phyloP scores from a whole-genome alignment of 2,888 invertebrate genomes.

The Caenorhabditis sp. region DNA sequence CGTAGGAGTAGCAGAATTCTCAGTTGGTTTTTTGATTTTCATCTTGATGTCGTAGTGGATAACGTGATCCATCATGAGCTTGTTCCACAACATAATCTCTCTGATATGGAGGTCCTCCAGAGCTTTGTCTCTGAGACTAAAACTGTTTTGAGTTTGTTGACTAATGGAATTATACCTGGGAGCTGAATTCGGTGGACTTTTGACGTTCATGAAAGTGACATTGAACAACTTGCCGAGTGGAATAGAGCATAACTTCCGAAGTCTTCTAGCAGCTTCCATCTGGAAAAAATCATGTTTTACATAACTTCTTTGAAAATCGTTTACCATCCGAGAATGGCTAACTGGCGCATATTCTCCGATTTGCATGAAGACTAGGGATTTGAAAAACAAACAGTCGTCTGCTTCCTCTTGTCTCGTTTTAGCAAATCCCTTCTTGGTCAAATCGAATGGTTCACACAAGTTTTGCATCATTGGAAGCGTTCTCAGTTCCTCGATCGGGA shows the following conservation, averaged over 20 bases:
- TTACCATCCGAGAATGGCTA: background rate
- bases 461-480: background rate
- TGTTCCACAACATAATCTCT: background rate
- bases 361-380: background rate
- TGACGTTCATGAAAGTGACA: background rate
- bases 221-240: constrained; percentile 5
- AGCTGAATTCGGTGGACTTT: too few relatives aligned
- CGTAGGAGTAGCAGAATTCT: too few relatives aligned
- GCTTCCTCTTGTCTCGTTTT: background rate
- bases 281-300: background rate
- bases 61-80: constrained; percentile 10
- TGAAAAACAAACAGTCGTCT: background rate
- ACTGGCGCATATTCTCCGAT: background rate
- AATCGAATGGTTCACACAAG: background rate
- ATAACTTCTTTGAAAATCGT: background rate
- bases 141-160: too few relatives aligned
- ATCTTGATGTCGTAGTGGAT: constrained; percentile 8
- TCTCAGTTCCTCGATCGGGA: background rate
- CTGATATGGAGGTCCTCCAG: background rate
- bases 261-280: background rate
- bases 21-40: background rate
- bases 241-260: background rate
- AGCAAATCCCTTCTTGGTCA: background rate
- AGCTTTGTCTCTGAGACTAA: background rate
- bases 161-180: too few relatives aligned